Evolutionary conservation across 2,797 vertebrate species (phyloP), one percentile per base, ranked within the genome.

Genomic region (Siniperca obscura): DNA sequence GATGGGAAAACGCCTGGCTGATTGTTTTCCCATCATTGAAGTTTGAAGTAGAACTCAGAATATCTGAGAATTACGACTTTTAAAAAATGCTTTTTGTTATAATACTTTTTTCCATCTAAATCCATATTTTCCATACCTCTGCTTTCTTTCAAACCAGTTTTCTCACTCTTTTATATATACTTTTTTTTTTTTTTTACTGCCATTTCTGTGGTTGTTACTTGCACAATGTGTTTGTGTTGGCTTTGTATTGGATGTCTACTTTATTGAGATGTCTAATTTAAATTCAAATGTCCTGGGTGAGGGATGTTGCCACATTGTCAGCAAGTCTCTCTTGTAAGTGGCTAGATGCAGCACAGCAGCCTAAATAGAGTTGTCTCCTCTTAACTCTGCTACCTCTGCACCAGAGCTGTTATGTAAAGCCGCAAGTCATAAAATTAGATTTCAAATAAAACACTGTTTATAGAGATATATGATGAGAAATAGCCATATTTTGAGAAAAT

Each of bases 251-350:
- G 36, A 25, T 3, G 27, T 56, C 34, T 36, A 50, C 36, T 68
- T 27, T 8, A 42, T 14, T 36, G 30, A 72, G 72, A 68, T 69
- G 57, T 73, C 60, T 65, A 30, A 81, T 70, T 68, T 38, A 13
- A 74, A 70, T 74, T 78, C 5, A 65, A 30, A 66, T 65, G 38
- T 56, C 38, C 38, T 9, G 14, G 2, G 48, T 27, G 30, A 67
- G 27, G 14, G 27, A 76, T 60, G 68, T 52, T 78, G 46, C 25
- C 64, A 74, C 55, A 36, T 74, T 78, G 66, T 78, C 53, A 61
- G 38, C 59, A 70, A 8, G 52, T 68, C 56, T 56, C 68, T 67
- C 27, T 61, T 70, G 70, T 60, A 56, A 71, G 55, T 2, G 3
- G 30, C 60, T 61, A 50, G 38, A 65, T 66, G 34, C n/a, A n/a